Percentiles rank a stretch among this genome's conserved stretches.
Conservation (phyloP, 2,113 vertebrate genomes). For the Phoxinus phoxinus region DNA sequence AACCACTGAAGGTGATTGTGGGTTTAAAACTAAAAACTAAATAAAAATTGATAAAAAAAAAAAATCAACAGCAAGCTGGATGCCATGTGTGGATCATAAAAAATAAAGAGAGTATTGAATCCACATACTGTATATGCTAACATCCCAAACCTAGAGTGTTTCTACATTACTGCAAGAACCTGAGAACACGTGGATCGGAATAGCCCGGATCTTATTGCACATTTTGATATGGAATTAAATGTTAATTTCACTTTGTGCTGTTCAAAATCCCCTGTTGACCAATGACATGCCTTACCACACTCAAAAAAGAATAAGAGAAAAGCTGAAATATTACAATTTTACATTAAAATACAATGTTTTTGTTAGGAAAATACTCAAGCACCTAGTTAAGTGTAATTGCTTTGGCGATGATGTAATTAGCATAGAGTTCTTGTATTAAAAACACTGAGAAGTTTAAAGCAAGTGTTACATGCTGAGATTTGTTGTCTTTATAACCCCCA, state of each 20-base stretch:
- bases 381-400: constrained; percentile 16
- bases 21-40: not conserved
- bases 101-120: not conserved
- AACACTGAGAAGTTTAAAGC: not conserved
- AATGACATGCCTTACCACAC: not conserved
- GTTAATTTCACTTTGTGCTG: not conserved
- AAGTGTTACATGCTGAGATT: not conserved
- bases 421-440: not conserved
- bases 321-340: not conserved
- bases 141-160: constrained; percentile 1
- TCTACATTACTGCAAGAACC: constrained; percentile 3
- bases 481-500: not conserved
- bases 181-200: constrained; percentile 15
- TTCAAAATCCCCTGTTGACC: not conserved
- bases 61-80: not conserved
- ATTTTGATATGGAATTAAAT: constrained; percentile 23
- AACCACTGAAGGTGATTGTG: not conserved
- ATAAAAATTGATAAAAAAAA: not conserved
- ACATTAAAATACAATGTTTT: constrained; percentile 10
- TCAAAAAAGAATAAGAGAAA: not conserved
- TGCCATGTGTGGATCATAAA: not conserved
- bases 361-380: constrained; percentile 24
- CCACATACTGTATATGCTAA: not conserved
- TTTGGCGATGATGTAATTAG: not conserved
- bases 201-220: constrained; percentile 27